Conservation (phyloP, 1,140 invertebrate genomes). For the Stegodyphus mimosarum region DNA sequence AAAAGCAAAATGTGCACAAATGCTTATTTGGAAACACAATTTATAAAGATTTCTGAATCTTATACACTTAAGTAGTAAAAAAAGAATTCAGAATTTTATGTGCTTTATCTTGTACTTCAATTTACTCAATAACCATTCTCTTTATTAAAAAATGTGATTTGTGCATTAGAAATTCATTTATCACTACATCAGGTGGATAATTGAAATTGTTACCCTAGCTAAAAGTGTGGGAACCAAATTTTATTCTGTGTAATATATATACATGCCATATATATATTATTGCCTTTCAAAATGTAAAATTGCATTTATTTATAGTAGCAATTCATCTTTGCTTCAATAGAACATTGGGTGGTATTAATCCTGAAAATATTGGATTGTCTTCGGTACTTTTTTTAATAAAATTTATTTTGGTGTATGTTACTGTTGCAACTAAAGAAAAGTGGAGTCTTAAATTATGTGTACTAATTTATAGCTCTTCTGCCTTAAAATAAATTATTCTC, state of each 20-base stretch:
- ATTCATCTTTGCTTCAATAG: slow-evolving; percentile 48
- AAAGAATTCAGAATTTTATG: slow-evolving; percentile 1
- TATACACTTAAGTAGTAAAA: slow-evolving; percentile 44
- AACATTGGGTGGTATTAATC: slow-evolving; percentile 38
- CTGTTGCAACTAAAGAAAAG: no score
- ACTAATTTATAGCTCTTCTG: no score
- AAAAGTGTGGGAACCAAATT: background rate
- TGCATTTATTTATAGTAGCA: slow-evolving; percentile 39
- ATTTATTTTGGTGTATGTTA: no score
- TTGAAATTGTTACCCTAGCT: background rate
- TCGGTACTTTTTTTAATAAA: background rate
- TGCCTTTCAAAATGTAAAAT: background rate
- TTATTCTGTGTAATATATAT: background rate
- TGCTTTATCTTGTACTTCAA: slow-evolving; percentile 4
- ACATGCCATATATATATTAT: background rate
- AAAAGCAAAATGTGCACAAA: slow-evolving; percentile 4
- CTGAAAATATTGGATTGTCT: background rate
- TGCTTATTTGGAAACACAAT: slow-evolving; percentile 56
- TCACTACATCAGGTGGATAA: background rate
- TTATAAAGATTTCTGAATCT: slow-evolving; percentile 56
- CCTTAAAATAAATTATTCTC: no score
- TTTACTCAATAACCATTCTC: background rate
- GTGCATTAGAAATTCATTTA: background rate
- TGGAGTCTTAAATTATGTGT: no score
- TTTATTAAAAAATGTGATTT: background rate